A percentile compares a stretch with the other conserved stretches of the same genome.
Evolutionary conservation across 2,888 invertebrate genomes (phyloP).

Genomic region (Dryomyza anilis): DNA sequence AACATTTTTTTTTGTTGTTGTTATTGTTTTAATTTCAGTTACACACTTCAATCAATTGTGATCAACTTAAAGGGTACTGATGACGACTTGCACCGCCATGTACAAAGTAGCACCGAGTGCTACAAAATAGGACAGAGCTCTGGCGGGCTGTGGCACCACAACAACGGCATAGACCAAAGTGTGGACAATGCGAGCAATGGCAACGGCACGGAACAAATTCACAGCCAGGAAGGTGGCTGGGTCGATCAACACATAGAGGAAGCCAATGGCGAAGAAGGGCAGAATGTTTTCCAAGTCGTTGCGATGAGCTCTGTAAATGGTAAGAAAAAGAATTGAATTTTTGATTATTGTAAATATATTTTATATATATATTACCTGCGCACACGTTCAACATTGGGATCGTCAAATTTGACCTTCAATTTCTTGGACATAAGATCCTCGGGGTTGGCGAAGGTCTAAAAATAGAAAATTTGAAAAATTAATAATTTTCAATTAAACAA

Average conservation of each 20-base stretch:
- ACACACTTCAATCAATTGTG: no score
- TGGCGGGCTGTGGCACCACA: slow-evolving; percentile 64
- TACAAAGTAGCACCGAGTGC: slow-evolving; percentile 60
- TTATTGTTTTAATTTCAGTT: not conserved
- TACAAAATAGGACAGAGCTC: slow-evolving; percentile 62
- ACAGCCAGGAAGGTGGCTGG: slow-evolving; percentile 62
- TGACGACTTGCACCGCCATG: slow-evolving; percentile 61
- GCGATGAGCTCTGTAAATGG: slow-evolving; percentile 64
- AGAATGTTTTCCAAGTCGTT: slow-evolving; percentile 70
- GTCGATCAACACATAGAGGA: slow-evolving; percentile 63
- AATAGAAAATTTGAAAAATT: no score
- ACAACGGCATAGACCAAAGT: slow-evolving; percentile 66
- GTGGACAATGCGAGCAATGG: slow-evolving; percentile 63
- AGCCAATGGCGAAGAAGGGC: slow-evolving; percentile 64
- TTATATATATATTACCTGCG: slow-evolving; percentile 47
- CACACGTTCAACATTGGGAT: slow-evolving; percentile 64
- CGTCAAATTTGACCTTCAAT: slow-evolving; percentile 59
- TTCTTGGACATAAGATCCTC: slow-evolving; percentile 62
- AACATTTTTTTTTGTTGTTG: not conserved
- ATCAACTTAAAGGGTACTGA: slow-evolving; percentile 44
- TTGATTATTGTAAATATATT: not conserved
- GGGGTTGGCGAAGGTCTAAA: slow-evolving; percentile 65
- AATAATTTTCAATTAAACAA: no score
- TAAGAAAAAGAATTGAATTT: not conserved
- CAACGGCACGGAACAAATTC: slow-evolving; percentile 64